Conservation (phyloP, 2,113 vertebrate genomes). For the Siniperca chuatsi region DNA sequence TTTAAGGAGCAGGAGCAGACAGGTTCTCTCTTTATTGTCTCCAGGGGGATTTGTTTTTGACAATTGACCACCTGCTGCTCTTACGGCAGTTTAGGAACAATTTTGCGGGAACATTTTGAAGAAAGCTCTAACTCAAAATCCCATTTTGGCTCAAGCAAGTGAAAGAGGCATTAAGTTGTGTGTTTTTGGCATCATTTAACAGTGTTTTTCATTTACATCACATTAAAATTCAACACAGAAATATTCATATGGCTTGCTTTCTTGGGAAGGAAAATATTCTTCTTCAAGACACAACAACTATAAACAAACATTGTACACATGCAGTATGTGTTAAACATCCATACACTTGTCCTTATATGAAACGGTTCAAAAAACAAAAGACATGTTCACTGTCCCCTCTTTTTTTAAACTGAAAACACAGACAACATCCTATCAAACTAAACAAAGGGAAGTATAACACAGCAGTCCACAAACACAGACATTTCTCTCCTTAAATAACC, state of each 20-base stretch:
- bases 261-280: constrained; percentile 6
- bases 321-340: neutral
- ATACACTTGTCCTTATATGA: neutral
- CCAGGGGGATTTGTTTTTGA: constrained; percentile 41
- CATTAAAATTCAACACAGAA: constrained; percentile 23
- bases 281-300: neutral
- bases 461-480: no score
- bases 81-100: constrained; percentile 17
- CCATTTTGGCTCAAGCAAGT: neutral
- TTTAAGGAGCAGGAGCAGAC: constrained; percentile 45
- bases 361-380: neutral
- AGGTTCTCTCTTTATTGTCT: constrained; percentile 42
- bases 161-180: neutral
- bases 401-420: no score
- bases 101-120: constrained; percentile 21
- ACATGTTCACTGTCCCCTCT: no score
- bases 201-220: constrained; percentile 9
- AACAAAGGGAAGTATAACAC: no score
- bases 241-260: neutral
- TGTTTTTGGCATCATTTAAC: constrained; percentile 12
- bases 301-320: constrained; percentile 9
- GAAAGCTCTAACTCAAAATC: constrained; percentile 18
- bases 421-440: no score
- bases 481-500: no score
- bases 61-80: constrained; percentile 53